Base-by-base conservation (phyloP, 2,888 invertebrate species). In the Byasa hedistus region DNA sequence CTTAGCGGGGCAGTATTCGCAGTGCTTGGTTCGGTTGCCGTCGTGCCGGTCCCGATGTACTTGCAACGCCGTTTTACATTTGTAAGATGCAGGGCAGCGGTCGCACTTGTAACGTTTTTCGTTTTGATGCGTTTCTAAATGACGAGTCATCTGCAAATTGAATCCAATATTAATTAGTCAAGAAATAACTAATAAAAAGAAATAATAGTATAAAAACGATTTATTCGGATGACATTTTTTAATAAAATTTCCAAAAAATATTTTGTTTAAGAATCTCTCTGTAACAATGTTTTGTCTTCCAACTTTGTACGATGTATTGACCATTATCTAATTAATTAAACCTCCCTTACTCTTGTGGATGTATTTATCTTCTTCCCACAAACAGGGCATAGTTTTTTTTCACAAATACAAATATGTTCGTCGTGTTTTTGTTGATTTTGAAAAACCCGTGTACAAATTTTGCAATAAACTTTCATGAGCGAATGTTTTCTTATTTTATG, bases 1-100 rank as follows among this genome's bases (percentile, higher is more conserved):
- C 52, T 78, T 82, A 44, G 81, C 83, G 2, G 76, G 75, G 71
- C 93, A 93, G 71, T 74, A 83, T 69, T 88, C 84, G 74, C 93
- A 93, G 54, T 78, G 76, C 61, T 83, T 73, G 0, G 83, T 81
- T 3, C 85, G 81, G 48, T 76, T 80, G 19, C 87, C 90, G 54
- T 87, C 86, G 76, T 93, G 93, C 2, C 79, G 76, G 71, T 85
- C 74, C 3, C 61, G 8, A 70, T 91, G 90, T 0, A 69, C 77
- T 12, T 56, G 66, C 4, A 85, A 74, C 0, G 76, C 77, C 0
- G 10, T 2, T 2, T 51, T 68, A 7, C 73, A 61, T 65, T 76
- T 80, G 75, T 78, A 89, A 22, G 71, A 69, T 2, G 80, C 77
- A 1, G 86, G 83, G 70, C 90, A 90, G 2, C 78, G 79, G 1